Evolutionary conservation across 2,797 vertebrate species (phyloP), one percentile per base, ranked within the genome.

Genomic region (Notolabrus celidotus): DNA sequence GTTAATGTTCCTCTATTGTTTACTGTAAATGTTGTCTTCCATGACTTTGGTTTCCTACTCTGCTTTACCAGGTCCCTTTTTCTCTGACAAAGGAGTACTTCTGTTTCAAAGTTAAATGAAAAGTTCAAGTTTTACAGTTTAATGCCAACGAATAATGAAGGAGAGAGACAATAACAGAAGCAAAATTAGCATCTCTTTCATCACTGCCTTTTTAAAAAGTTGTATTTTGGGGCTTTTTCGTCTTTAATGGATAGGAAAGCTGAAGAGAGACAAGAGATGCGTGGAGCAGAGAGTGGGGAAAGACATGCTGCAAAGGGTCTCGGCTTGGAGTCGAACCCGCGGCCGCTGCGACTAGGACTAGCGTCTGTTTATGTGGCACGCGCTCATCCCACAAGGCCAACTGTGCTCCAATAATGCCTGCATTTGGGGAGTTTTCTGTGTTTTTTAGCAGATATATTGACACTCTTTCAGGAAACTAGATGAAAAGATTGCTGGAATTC

Each of bases 1-100:
- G 52, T 56, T 59, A 43, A 57, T 11, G 45, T 73, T 33, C 74
- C 57, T 67, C 45, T 49, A 65, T 55, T 67, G 67, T 86, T 89
- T 78, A 66, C 42, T 62, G 59, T 60, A 67, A 36, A 43, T 46
- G 36, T 57, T 51, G 22, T 75, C 47, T 31, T 17, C 17, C 17
- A 5, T 67, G 63, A 67, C 67, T 75, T 59, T 66, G 60, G 56
- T 72, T 69, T 80, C 72, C 33, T 43, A 69, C 38, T 19, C 25
- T 10, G 3, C 51, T 54, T 64, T 51, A 45, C 52, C 65, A 4
- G 7, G 59, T 67, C 36, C 19, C 7, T 16, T 47, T 65, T 51
- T 50, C 15, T 45, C 23, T 39, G 50, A 39, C 50, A 66, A 58
- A 36, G 22, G 33, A 0, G 5, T 47, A 58, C 33, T 46, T 51